These are phyloP conservation scores for Lepidotrigona ventralis DNA, from an alignment of 1,140 invertebrate species.

Conservation along the genomic window DNA sequence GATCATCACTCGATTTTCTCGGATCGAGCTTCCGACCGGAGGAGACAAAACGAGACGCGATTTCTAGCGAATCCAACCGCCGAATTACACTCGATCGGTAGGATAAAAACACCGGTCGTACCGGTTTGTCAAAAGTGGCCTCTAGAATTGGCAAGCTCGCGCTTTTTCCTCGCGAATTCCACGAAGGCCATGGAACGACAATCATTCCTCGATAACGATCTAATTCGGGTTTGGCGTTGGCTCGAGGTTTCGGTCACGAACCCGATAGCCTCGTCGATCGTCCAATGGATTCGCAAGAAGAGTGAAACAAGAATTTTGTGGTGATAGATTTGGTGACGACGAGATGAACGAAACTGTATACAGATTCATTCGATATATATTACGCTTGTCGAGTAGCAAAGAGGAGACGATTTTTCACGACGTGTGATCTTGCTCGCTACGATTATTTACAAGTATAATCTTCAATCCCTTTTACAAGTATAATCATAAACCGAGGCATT, in stretches of 20 bases:
- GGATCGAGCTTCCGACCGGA: not conserved
- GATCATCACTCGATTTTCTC: not conserved
- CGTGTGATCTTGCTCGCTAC: no score
- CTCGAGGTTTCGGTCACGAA: not conserved
- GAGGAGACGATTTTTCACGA: no score
- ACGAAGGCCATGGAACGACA: conserved; percentile 5
- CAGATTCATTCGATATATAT: no score
- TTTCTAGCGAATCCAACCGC: not conserved
- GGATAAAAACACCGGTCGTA: not conserved
- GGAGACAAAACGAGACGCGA: not conserved
- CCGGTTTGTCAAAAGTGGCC: not conserved
- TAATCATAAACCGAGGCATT: no score
- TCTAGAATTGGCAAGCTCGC: not conserved
- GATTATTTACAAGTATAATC: no score
- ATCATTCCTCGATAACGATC: not conserved
- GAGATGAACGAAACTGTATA: no score
- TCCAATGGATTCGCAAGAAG: not conserved
- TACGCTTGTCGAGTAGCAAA: no score
- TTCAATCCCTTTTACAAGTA: no score
- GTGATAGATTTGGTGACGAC: no score
- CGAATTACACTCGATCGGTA: not conserved
- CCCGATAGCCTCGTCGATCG: not conserved
- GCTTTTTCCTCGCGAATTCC: not conserved
- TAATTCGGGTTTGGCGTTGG: not conserved
- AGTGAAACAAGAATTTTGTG: no score